These are phyloP conservation scores for Scolopax bukidnonensis DNA, from an alignment of 2,797 vertebrate species.

Conservation along the genomic window DNA sequence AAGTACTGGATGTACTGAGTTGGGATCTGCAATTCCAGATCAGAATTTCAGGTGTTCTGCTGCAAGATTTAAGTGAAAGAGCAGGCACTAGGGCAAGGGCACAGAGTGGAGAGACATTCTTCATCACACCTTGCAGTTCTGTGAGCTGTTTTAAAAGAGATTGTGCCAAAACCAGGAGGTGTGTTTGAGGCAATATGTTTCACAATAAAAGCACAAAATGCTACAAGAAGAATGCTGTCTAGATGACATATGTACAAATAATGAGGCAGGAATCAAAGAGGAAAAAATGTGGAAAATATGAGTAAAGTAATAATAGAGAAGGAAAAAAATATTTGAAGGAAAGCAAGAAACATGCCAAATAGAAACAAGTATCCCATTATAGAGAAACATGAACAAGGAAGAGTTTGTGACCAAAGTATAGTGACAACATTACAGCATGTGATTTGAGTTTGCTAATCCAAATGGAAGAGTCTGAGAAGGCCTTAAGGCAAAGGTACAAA, in stretches of 20 bases:
- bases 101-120: not conserved
- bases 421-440: not conserved
- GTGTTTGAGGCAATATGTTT: not conserved
- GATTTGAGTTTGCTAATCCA: not conserved
- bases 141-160: conserved; percentile 10
- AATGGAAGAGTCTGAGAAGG: not conserved
- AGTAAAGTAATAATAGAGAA: not conserved
- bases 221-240: not conserved
- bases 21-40: not conserved
- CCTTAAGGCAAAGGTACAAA: not conserved
- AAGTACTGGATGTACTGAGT: not conserved
- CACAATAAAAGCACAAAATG: not conserved
- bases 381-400: not conserved
- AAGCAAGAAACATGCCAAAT: not conserved
- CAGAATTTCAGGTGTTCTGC: conserved; percentile 16
- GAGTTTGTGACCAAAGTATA: not conserved
- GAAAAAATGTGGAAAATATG: not conserved
- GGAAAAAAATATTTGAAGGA: not conserved
- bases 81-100: not conserved
- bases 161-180: not conserved
- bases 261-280: not conserved
- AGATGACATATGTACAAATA: not conserved
- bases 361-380: not conserved
- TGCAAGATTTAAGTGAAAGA: not conserved
- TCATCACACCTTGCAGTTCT: conserved; percentile 37